phyloP scores from a whole-genome alignment of 2,888 invertebrate species.

The Lissocephala sabroskyi region DNA sequence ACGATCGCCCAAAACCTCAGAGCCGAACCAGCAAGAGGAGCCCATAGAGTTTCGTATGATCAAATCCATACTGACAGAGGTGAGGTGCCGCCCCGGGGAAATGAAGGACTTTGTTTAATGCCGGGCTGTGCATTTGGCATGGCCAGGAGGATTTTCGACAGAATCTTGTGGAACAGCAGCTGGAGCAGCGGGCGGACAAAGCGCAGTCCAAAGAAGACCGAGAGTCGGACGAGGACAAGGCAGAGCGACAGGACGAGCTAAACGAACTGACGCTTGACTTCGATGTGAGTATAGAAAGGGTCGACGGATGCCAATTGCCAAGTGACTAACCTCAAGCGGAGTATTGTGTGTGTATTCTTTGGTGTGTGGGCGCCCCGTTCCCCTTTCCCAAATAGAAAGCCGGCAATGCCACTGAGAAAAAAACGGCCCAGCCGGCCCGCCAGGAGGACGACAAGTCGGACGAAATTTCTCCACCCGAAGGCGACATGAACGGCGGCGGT shows the following conservation, averaged over 20 bases:
- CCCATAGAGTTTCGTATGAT: conserved; percentile 37
- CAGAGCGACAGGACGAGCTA: conserved; percentile 17
- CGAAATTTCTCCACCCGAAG: conserved; percentile 23
- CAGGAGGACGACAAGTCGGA: conserved; percentile 29
- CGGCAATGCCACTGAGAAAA: conserved; percentile 37
- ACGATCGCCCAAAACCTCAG: conserved; percentile 6
- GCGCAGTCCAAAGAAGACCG: not conserved
- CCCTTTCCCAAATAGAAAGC: conserved; percentile 24
- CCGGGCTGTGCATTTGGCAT: conserved; percentile 6
- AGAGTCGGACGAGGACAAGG: conserved; percentile 6
- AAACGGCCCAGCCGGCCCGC: conserved; percentile 29
- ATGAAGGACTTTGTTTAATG: not conserved
- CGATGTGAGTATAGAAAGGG: conserved; percentile 39
- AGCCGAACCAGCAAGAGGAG: conserved; percentile 9
- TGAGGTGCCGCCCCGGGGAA: conserved; percentile 15
- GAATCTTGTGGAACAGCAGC: conserved; percentile 43
- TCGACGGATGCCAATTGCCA: not conserved
- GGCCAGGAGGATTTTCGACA: conserved; percentile 60
- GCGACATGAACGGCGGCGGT: conserved; percentile 27
- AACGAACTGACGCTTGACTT: conserved; percentile 29
- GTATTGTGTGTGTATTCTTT: not conserved
- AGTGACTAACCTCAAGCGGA: conserved; percentile 34
- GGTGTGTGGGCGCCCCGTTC: not conserved
- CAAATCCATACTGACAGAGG: conserved; percentile 57
- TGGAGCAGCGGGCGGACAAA: conserved; percentile 16